Evolutionary conservation across 1,140 invertebrate genomes (phyloP).

Genomic region (Steinernema khuongi): DNA sequence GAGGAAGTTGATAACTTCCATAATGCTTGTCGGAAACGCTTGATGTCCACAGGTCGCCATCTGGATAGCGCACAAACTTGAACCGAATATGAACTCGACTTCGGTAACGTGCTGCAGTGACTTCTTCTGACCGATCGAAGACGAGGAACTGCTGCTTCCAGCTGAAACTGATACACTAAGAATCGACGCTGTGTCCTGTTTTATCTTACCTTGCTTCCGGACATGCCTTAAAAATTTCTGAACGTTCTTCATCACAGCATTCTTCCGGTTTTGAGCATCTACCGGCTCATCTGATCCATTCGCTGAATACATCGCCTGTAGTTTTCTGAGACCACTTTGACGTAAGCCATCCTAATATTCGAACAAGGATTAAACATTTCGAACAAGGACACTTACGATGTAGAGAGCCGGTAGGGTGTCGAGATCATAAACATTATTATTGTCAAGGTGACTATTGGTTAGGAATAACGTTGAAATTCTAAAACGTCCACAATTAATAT

Average conservation of each 20-base stretch:
- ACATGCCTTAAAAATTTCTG: background rate
- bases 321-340: background rate
- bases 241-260: conserved; percentile 3
- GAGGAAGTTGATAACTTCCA: background rate
- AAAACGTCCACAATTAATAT: background rate
- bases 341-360: conserved; percentile 7
- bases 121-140: background rate
- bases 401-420: background rate
- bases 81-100: background rate
- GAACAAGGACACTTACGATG: conserved; percentile 2
- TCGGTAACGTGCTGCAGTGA: background rate
- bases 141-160: background rate
- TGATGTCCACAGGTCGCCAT: background rate
- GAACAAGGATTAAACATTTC: background rate
- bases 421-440: conserved; percentile 12
- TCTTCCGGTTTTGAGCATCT: background rate
- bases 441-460: background rate
- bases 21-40: background rate
- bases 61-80: background rate
- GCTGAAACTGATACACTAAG: background rate
- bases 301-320: background rate
- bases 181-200: background rate
- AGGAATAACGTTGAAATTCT: background rate
- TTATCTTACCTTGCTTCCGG: background rate
- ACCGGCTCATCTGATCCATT: background rate